Evolutionary conservation across 64 coral and sea anemone species (phyloP).

Genomic region (Astreopora myriophthalma): DNA sequence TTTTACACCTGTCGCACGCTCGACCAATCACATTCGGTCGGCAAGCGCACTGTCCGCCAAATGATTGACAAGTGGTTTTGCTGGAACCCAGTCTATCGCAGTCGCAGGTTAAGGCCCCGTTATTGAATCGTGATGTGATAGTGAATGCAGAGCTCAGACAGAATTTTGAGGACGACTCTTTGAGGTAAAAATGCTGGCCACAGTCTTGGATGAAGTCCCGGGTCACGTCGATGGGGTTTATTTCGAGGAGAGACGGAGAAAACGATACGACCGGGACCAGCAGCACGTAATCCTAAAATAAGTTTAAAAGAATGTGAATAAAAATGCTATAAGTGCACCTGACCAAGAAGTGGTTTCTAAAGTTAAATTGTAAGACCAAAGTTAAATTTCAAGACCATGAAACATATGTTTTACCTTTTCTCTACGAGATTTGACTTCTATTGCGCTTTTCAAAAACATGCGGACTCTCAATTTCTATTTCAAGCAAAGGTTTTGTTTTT

Average conservation of each 20-base stretch:
- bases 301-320: not conserved
- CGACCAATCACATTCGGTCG: constrained; percentile 90
- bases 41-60: constrained; percentile 90
- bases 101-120: constrained; percentile 68
- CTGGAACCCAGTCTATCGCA: constrained; percentile 78
- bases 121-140: constrained; percentile 78
- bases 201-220: constrained; percentile 85
- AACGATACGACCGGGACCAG: constrained; percentile 79
- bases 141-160: constrained; percentile 85
- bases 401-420: too few species aligned
- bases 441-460: too few species aligned
- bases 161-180: constrained; percentile 72
- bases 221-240: constrained; percentile 72
- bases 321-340: not conserved
- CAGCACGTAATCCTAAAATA: constrained; percentile 86
- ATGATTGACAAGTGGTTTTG: constrained; percentile 74
- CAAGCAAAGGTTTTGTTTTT: too few species aligned
- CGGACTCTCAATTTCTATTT: too few species aligned
- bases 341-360: not conserved
- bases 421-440: too few species aligned
- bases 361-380: too few species aligned
- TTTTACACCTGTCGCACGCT: constrained; percentile 87
- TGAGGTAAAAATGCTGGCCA: constrained; percentile 51
- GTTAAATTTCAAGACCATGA: too few species aligned
- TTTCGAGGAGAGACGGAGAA: constrained; percentile 64